A percentile compares a stretch with the other conserved stretches of the same genome.
These are phyloP conservation scores for Antitype chi DNA, from an alignment of 2,888 invertebrate genomes.

Conservation along the genomic window DNA sequence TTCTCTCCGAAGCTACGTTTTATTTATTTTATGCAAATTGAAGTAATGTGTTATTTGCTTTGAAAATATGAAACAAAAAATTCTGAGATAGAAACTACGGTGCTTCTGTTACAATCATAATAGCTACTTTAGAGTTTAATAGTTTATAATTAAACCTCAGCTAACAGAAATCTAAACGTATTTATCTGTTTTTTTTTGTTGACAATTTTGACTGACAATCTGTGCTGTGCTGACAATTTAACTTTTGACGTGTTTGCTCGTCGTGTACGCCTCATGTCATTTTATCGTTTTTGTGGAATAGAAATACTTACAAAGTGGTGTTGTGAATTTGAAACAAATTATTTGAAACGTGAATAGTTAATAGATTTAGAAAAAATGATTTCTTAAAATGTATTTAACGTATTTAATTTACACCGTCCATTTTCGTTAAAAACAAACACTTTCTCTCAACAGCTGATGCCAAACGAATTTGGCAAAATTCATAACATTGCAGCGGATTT, in stretches of 20 bases:
- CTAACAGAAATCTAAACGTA: conserved; percentile 45
- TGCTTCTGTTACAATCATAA: background rate
- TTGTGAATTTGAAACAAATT: conserved; percentile 53
- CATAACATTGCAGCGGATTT: conserved; percentile 42
- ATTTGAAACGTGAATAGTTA: conserved; percentile 28
- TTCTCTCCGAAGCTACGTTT: conserved; percentile 9
- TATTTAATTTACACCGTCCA: conserved; percentile 40
- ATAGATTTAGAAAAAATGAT: conserved; percentile 38
- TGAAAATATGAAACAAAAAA: background rate
- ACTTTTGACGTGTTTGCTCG: conserved; percentile 73
- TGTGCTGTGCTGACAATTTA: conserved; percentile 1
- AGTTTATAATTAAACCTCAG: background rate
- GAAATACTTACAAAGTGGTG: conserved; percentile 47
- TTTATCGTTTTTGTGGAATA: conserved; percentile 52
- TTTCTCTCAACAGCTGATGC: conserved; percentile 72
- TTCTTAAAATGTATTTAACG: conserved; percentile 60
- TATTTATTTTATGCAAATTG: background rate
- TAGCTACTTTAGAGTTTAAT: background rate
- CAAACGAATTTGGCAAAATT: conserved; percentile 61
- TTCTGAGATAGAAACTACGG: background rate
- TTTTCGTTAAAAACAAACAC: conserved; percentile 54
- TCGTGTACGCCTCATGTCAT: conserved; percentile 81
- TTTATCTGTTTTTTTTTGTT: no score
- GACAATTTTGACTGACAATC: no score
- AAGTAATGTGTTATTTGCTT: background rate